Evolutionary conservation across 2,888 invertebrate genomes (phyloP).

Genomic region (Apodemia duryi): DNA sequence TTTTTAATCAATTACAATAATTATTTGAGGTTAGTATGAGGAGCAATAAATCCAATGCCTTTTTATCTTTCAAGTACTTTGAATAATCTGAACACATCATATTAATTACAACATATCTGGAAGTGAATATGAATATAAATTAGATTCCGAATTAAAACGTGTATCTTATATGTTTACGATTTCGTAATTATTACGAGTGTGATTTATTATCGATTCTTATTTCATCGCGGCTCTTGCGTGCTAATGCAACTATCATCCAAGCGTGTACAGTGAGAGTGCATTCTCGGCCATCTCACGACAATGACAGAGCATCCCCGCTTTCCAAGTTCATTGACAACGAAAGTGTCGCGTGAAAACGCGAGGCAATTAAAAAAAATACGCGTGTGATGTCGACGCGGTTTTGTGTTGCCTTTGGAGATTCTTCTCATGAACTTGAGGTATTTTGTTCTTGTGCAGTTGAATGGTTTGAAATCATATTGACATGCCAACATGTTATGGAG

Average conservation of each 20-base stretch:
- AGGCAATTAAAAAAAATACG: conserved; percentile 51
- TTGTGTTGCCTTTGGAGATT: conserved; percentile 7
- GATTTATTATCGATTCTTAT: conserved; percentile 10
- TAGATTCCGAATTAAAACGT: not conserved
- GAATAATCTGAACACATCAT: too few species aligned
- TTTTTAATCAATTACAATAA: too few species aligned
- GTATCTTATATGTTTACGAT: conserved; percentile 11
- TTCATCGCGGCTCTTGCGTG: conserved; percentile 21
- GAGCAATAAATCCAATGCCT: too few species aligned
- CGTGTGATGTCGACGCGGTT: conserved; percentile 26
- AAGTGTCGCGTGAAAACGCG: conserved; percentile 75
- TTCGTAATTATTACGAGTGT: conserved; percentile 9
- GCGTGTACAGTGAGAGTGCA: conserved; percentile 70
- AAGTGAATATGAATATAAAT: not conserved
- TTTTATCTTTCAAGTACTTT: too few species aligned
- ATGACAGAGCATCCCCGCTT: conserved; percentile 74
- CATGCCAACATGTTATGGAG: not conserved
- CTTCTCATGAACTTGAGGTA: conserved; percentile 10
- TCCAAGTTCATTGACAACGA: conserved; percentile 78
- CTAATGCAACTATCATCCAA: conserved; percentile 26
- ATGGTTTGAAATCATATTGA: conserved; percentile 7
- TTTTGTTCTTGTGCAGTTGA: not conserved
- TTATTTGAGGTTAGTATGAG: too few species aligned
- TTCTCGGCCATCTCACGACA: conserved; percentile 71
- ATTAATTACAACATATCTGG: too few species aligned